These are phyloP conservation scores for Prorops nasuta DNA, from an alignment of 1,140 invertebrate species.

Conservation along the genomic window DNA sequence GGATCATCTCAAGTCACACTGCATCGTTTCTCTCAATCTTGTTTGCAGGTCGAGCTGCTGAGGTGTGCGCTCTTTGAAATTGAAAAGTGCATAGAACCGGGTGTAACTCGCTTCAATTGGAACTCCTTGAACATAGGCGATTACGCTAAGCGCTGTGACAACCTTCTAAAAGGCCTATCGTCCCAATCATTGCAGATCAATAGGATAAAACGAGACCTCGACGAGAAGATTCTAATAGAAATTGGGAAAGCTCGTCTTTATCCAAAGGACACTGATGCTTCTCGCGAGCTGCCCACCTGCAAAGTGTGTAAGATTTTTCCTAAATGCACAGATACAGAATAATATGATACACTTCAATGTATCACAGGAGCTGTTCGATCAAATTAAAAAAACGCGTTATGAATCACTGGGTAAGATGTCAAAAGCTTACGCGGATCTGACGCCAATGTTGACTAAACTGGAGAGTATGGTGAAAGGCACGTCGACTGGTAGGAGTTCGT, in stretches of 20 bases:
- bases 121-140: conserved; percentile 77
- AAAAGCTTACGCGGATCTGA: conserved; percentile 70
- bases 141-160: conserved; percentile 63
- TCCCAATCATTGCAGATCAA: conserved; percentile 72
- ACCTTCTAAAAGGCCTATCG: conserved; percentile 60
- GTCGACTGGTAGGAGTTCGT: conserved; percentile 61
- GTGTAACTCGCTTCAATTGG: conserved; percentile 79
- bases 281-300: conserved; percentile 30
- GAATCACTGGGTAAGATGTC: conserved; percentile 52
- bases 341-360: neutral
- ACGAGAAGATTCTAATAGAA: conserved; percentile 58
- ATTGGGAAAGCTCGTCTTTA: conserved; percentile 29
- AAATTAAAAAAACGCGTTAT: conserved; percentile 36
- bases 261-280: neutral
- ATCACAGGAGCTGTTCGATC: neutral
- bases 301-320: conserved; percentile 39
- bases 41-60: conserved; percentile 61
- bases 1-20: conserved; percentile 1
- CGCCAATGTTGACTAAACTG: conserved; percentile 77
- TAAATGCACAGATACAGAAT: neutral
- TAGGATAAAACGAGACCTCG: conserved; percentile 73
- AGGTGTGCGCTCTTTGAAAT: conserved; percentile 69
- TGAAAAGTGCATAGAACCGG: conserved; percentile 76
- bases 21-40: neutral
- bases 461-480: conserved; percentile 73